Base-by-base conservation (phyloP, 2,113 vertebrate species). In the Platysteira castanea region DNA sequence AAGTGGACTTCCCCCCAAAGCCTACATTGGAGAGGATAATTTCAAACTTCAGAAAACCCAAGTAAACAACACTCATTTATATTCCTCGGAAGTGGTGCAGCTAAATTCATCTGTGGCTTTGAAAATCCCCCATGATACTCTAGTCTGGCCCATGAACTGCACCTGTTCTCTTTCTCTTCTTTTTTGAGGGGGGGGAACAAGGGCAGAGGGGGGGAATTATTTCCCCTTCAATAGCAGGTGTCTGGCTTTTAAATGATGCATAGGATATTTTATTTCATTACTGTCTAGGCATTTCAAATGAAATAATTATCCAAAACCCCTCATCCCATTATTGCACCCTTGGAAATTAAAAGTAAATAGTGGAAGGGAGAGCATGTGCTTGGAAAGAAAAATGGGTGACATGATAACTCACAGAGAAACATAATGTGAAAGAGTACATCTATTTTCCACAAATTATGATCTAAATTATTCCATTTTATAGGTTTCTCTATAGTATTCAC, bases 201-300 rank as follows among this genome's bases (percentile, higher is more conserved):
- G 11, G 21, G 16, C 5, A 0, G 14, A 0, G 14, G 6, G 8
- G 18, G 11, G 4, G 10, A 63, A 73, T 64, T 42, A 74, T 89
- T 84, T 87, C 39, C 22, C 20, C 21, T 82, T 89, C 74, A 52
- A 52, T 41, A 71, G 31, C 44, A 95, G 57, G 49, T 71, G 65
- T 82, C 65, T 63, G 35, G 20, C 14, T 81, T 91, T 65, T 74
- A 70, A 70, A 77, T 24, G 39, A 70, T 75, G 35, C 33, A 23
- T 28, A 70, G 39, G 56, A 67, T 93, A 87, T 96, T 92, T 81
- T 75, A 54, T 94, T 93, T 84, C 69, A 70, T 59, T 94, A 47
- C 47, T 47, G 27, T 41, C 71, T 74, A n/a, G 16, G 64, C 44
- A 68, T 63, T 89, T 75, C 27, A 81, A 87, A 49, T 53, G 1